These are phyloP conservation scores for Prolemur simus DNA, from an alignment of 2,113 vertebrate genomes.

Conservation along the genomic window DNA sequence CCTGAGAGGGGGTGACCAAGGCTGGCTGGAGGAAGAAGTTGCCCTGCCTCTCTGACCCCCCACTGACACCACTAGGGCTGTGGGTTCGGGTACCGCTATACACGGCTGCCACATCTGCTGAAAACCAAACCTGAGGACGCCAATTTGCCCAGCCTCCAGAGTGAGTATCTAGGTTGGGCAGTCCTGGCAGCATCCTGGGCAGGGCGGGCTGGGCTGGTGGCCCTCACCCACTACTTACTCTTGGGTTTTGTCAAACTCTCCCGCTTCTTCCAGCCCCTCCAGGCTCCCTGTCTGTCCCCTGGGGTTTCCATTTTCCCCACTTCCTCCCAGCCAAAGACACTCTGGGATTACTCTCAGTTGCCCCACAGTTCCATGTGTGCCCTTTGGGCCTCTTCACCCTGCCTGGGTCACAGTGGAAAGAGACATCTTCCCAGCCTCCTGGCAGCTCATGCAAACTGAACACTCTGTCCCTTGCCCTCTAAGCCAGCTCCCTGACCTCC, in stretches of 20 bases:
- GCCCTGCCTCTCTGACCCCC: not conserved
- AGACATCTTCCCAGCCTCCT: not conserved
- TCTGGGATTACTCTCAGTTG: not conserved
- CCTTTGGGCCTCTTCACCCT: not conserved
- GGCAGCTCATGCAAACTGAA: not conserved
- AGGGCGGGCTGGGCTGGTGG: not conserved
- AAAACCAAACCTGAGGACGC: constrained; percentile 98
- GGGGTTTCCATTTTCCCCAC: not conserved
- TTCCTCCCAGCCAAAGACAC: not conserved
- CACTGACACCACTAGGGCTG: constrained; percentile 87
- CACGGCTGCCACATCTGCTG: constrained; percentile 95
- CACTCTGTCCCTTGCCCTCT: not conserved
- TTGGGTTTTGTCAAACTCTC: not conserved
- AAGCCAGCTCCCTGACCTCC: not conserved
- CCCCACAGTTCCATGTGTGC: not conserved
- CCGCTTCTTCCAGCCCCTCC: not conserved
- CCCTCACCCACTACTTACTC: accelerated
- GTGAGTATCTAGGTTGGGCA: constrained; percentile 83
- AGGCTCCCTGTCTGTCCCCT: not conserved
- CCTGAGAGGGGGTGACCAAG: not conserved
- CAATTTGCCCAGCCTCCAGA: constrained; percentile 97
- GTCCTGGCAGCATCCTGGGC: not conserved
- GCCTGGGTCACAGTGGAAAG: not conserved
- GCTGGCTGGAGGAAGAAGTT: not conserved
- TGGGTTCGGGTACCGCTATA: constrained; percentile 98